Evolutionary conservation across 2,888 invertebrate species (phyloP), one percentile per base, ranked within the genome.

Genomic region (Acanthopleura granulata): DNA sequence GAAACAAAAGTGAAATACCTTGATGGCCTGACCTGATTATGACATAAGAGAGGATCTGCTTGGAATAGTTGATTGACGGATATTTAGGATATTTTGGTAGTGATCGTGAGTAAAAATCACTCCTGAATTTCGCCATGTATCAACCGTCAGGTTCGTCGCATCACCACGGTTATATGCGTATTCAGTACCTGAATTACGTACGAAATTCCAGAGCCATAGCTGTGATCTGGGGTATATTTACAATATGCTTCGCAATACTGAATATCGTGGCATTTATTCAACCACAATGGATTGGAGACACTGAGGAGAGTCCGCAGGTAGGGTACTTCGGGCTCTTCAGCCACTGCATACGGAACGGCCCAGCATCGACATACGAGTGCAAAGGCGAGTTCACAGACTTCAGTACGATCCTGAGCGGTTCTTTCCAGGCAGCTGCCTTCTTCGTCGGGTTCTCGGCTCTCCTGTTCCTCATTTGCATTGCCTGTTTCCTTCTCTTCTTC

Each of bases 201-300:
- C 80, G 91, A 51, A 91, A 92, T 85, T 91, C 91, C 72, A 84
- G 91, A 76, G 98, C 98, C 72, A 96, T 99, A 81, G 97, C 97
- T 73, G 97, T 98, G 78, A 93, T 98, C 83, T 99, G 99, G 99
- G 98, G 96, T 79, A 96, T 99, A 89, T 98, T 99, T 91, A 96
- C 97, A 82, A 95, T 98, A 89, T 98, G 98, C 92, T 98, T 97
- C 91, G 96, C 97, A 81, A 97, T 99, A 88, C 97, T 99, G 88
- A 95, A 95, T 86, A 94, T 96, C 83, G 97, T 99, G 50, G 96
- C 97, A 6, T 97, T 99, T 91, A 94, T 98, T 76, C 98, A 98
- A 79, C 97, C 97, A 66, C 89, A 90, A 74, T 91, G 91, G 91
- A 88, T 92, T 57, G 91, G 91, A 0, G 90, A 91, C 77, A 89